phyloP scores from a whole-genome alignment of 2,797 vertebrate genomes.

The Protosalanx chinensis region DNA sequence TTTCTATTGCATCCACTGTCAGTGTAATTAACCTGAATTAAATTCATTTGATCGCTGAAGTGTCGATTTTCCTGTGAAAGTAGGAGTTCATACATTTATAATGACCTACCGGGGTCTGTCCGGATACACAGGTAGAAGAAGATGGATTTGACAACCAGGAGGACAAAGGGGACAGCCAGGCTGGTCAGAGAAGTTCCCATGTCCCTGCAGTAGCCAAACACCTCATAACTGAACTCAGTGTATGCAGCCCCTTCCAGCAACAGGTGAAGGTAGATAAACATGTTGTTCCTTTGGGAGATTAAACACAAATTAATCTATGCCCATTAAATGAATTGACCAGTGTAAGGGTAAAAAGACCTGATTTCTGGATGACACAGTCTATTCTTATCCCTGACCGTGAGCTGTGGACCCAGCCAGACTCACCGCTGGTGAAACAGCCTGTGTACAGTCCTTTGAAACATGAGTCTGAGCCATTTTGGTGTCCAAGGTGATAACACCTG shows the following conservation, averaged over 20 bases:
- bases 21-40: neutral
- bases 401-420: conserved; percentile 3
- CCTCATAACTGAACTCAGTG: conserved; percentile 86
- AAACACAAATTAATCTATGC: neutral
- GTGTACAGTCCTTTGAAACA: conserved; percentile 65
- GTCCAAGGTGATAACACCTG: conserved; percentile 74
- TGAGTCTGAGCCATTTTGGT: conserved; percentile 75
- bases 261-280: conserved; percentile 83
- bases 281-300: conserved; percentile 68
- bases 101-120: conserved; percentile 81
- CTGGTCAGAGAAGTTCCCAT: conserved; percentile 76
- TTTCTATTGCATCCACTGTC: neutral
- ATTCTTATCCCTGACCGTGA: neutral
- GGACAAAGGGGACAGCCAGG: conserved; percentile 83
- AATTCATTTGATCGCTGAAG: neutral
- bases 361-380: neutral
- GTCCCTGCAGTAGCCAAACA: conserved; percentile 84
- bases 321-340: too few species aligned
- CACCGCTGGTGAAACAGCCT: conserved; percentile 87
- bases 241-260: conserved; percentile 82
- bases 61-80: neutral
- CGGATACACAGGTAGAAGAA: conserved; percentile 84
- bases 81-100: neutral
- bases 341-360: neutral
- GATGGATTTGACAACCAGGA: conserved; percentile 75